These are phyloP conservation scores for Raja brachyura DNA, from an alignment of 2,113 vertebrate species.

Conservation along the genomic window DNA sequence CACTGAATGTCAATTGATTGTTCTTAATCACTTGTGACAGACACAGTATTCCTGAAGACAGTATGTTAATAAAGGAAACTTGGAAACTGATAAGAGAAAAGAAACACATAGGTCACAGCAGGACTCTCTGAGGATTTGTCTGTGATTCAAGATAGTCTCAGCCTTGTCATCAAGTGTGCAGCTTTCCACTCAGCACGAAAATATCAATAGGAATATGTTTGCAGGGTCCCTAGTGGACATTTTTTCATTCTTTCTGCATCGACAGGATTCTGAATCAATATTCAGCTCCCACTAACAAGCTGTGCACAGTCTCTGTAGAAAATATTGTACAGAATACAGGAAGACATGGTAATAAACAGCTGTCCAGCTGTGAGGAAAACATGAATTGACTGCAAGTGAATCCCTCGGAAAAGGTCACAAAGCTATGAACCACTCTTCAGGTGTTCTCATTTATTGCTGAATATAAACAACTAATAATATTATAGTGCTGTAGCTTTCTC, in stretches of 20 bases:
- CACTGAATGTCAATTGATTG: conserved; percentile 67
- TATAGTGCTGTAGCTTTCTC: background rate
- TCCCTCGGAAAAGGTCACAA: conserved; percentile 78
- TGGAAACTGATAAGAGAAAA: conserved; percentile 80
- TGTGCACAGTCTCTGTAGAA: conserved; percentile 92
- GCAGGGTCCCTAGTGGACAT: conserved; percentile 95
- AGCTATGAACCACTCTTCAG: conserved; percentile 69
- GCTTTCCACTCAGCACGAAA: conserved; percentile 81
- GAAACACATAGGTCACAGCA: conserved; percentile 80
- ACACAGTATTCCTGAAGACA: conserved; percentile 66
- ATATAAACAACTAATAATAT: conserved; percentile 58
- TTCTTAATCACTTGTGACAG: conserved; percentile 78
- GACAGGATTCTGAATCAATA: conserved; percentile 99
- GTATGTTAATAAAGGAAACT: conserved; percentile 75
- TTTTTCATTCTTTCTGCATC: conserved; percentile 99
- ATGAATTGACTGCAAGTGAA: conserved; percentile 88
- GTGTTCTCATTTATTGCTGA: conserved; percentile 71
- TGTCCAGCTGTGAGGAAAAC: conserved; percentile 98
- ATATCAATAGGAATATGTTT: conserved; percentile 99
- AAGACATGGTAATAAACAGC: conserved; percentile 95
- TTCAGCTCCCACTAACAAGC: conserved; percentile 99
- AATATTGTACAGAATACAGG: conserved; percentile 78
- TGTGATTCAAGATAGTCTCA: conserved; percentile 81
- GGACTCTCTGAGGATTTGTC: conserved; percentile 77
- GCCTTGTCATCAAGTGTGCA: conserved; percentile 90